Evolutionary conservation across 2,113 vertebrate genomes (phyloP), one percentile per base, ranked within the genome.

Genomic region (Erpornis zantholeuca): DNA sequence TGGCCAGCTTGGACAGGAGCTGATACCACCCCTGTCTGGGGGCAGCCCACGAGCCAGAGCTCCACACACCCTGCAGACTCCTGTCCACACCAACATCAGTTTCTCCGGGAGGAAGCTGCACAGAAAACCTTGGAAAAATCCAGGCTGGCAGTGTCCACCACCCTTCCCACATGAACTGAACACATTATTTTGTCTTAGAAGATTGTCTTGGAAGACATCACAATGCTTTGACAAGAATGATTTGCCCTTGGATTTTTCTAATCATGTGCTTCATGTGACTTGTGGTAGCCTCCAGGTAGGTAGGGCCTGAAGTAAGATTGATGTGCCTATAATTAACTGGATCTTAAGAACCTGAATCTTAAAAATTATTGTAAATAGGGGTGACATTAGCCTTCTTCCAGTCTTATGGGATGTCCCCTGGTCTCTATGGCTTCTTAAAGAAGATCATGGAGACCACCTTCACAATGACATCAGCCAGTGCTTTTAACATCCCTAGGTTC

Each of bases 51-150:
- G 11, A 50, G 40, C 21, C 42, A 76, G 19, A 5, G 22, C 40
- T 52, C 40, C 44, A 45, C 7, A 14, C 21, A 49, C 4, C 1
- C 14, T 11, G 7, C 18, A 10, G 21, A 68, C 9, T 12, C 38
- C 45, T 40, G 6, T 47, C n/a, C 64, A 72, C 22, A 73, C 6
- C 13, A 20, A 3, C 18, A 12, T 8, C 0, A 0, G 7, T n/a
- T 65, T 68, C 15, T 80, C 19, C 49, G 24, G 27, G 10, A 76
- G 13, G 4, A 86, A 54, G 6, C 16, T 50, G 3, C 16, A 8
- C 3, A 7, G 22, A 57, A 57, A 50, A 18, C 31, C 25, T 36
- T 33, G 66, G 19, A 54, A 54, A 88, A 57, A 57, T 57, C 7
- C 12, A 50, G 21, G 12, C 23, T 12, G 17, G 12, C 31, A 56